These are phyloP conservation scores for Muricea muricata DNA, from an alignment of 92 coral and sea anemone species.

Conservation along the genomic window DNA sequence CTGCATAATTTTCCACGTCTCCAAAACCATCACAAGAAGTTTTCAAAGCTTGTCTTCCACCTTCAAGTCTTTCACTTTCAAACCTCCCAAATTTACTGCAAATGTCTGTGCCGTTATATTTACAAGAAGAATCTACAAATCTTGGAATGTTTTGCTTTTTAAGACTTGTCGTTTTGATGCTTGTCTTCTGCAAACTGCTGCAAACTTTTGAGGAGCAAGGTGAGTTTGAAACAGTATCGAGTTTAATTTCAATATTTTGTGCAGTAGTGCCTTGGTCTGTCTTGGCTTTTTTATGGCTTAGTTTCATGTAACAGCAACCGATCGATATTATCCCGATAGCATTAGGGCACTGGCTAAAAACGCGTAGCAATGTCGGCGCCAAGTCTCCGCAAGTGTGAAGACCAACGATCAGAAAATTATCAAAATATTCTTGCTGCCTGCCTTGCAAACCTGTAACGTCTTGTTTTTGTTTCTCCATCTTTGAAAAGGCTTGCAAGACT, in stretches of 20 bases:
- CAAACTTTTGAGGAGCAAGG: neutral
- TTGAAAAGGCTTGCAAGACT: conserved; percentile 7
- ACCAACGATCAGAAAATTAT: conserved; percentile 34
- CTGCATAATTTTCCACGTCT: neutral
- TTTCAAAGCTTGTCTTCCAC: neutral
- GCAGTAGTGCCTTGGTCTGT: neutral
- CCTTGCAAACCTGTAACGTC: neutral
- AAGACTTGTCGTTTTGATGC: neutral
- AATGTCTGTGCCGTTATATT: neutral
- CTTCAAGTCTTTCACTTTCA: neutral
- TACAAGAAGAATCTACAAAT: neutral
- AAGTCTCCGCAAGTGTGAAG: conserved; percentile 42
- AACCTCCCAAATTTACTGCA: neutral
- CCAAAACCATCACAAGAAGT: neutral
- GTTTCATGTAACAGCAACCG: conserved; percentile 41
- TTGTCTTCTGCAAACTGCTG: neutral
- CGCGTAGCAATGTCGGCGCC: conserved; percentile 30
- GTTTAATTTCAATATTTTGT: neutral
- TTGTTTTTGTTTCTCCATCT: neutral
- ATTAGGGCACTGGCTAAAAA: conserved; percentile 2
- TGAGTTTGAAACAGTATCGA: neutral
- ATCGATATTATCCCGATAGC: conserved; percentile 1
- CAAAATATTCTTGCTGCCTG: neutral
- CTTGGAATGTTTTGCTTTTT: neutral
- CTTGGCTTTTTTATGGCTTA: neutral